Base-by-base conservation (phyloP, 1,140 invertebrate genomes). In the Tenebrio molitor region DNA sequence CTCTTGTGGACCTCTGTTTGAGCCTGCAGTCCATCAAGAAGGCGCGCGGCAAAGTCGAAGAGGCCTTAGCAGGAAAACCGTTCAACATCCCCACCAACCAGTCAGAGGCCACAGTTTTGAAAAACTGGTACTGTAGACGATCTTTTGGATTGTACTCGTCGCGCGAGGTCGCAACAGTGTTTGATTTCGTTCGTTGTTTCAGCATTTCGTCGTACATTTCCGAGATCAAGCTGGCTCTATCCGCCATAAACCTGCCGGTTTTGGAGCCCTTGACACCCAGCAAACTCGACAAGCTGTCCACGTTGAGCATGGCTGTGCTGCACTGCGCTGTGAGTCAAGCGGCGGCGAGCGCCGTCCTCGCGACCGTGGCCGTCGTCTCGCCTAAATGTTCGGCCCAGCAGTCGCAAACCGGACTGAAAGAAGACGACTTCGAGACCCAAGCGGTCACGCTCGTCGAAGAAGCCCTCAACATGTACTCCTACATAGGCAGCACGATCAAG, bases 251-350 rank as follows among this genome's bases (percentile, higher is more conserved):
- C 10, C 83, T 97, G 65, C 95, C 95, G 1, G 89, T 96, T 65
- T 82, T 97, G 17, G 95, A 97, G 83, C 95, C 95, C 0, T 85
- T 97, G 44, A 95, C 92, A 2, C 87, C 91, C 0, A 88, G 88
- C 1, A 91, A 95, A 78, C 88, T 97, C 53, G 89, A 92, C 39
- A 93, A 94, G 79, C 85, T 97, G 19, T 92, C 93, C 87, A 75
- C 92, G 90, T 86, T 92, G 88, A 78, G 94, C 89, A 84, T 85
- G 91, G 66, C 94, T 68, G 93, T 94, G 85, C 81, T 97, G 29
- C 88, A 95, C 83, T 89, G 90, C 77, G 91, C 94, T 14, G 85
- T 96, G 12, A 87, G 88, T 8, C 89, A 91, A 74, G 90, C 91
- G 10, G 88, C 88, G 1, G 88, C 91, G 2, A 90, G 87, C 46